Percentiles rank a stretch among this genome's conserved stretches.
Conservation (phyloP, 2,888 invertebrate genomes). For the Tiliacea aurago region DNA sequence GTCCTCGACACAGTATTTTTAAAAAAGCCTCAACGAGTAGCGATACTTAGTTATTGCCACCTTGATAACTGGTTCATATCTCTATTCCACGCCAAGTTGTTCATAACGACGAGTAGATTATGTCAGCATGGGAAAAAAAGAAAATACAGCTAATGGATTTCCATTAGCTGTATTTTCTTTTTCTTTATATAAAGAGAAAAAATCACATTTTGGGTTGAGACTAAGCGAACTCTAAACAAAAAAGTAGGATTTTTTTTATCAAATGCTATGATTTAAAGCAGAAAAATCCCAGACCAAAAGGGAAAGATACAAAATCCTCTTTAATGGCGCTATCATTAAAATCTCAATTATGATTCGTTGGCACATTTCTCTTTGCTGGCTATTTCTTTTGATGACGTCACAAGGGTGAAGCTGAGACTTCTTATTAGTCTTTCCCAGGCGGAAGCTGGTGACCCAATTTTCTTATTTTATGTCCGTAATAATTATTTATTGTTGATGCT, state of each 20-base stretch:
- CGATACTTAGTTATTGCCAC: too few species aligned
- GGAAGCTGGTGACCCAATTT: constrained; percentile 56
- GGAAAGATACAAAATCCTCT: constrained; percentile 11
- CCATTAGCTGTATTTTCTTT: too few species aligned
- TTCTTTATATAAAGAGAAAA: too few species aligned
- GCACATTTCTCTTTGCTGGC: constrained; percentile 37
- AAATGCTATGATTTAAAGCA: not conserved
- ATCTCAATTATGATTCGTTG: constrained; percentile 58
- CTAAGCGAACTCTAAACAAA: not conserved
- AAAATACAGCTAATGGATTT: too few species aligned
- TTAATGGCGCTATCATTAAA: constrained; percentile 50
- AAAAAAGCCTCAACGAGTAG: too few species aligned
- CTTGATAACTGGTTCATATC: too few species aligned
- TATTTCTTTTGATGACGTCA: constrained; percentile 55
- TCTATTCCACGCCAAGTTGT: too few species aligned
- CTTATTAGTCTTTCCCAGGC: constrained; percentile 52
- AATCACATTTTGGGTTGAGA: too few species aligned
- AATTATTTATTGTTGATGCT: constrained; percentile 36
- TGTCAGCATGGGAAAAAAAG: too few species aligned
- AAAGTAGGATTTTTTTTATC: not conserved
- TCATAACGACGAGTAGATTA: too few species aligned
- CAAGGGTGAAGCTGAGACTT: constrained; percentile 30
- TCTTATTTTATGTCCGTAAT: constrained; percentile 44
- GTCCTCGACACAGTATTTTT: too few species aligned
- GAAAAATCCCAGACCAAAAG: constrained; percentile 7